phyloP scores from a whole-genome alignment of 2,888 invertebrate species.

The Ischnura elegans region DNA sequence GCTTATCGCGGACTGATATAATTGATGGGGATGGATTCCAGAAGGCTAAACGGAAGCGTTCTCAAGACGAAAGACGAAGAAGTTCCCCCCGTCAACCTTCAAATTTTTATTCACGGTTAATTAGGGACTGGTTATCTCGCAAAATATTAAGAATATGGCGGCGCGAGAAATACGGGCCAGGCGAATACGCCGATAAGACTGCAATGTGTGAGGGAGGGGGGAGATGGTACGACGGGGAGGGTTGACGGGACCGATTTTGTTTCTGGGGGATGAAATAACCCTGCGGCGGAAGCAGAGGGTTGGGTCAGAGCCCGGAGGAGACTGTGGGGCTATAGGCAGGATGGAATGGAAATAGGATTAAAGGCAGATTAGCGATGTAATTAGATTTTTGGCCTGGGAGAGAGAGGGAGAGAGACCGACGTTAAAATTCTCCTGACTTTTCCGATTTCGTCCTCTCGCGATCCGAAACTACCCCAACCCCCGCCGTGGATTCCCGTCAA shows the following conservation, averaged over 20 bases:
- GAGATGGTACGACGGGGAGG: no score
- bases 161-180: neutral
- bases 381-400: constrained; percentile 63
- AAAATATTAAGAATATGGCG: constrained; percentile 40
- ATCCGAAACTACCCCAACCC: neutral
- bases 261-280: neutral
- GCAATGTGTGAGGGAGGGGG: neutral
- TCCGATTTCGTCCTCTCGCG: constrained; percentile 55
- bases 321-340: neutral
- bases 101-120: neutral
- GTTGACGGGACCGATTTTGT: neutral
- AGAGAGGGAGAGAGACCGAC: no score
- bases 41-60: neutral
- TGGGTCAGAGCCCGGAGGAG: neutral
- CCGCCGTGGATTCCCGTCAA: neutral
- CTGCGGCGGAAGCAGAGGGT: neutral
- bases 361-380: constrained; percentile 63
- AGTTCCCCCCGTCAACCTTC: neutral
- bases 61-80: neutral
- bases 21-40: neutral
- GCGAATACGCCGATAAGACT: neutral
- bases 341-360: constrained; percentile 58
- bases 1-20: neutral
- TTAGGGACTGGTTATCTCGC: neutral
- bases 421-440: constrained; percentile 64